phyloP scores from a whole-genome alignment of 2,797 vertebrate species.

The Microcaecilia unicolor region DNA sequence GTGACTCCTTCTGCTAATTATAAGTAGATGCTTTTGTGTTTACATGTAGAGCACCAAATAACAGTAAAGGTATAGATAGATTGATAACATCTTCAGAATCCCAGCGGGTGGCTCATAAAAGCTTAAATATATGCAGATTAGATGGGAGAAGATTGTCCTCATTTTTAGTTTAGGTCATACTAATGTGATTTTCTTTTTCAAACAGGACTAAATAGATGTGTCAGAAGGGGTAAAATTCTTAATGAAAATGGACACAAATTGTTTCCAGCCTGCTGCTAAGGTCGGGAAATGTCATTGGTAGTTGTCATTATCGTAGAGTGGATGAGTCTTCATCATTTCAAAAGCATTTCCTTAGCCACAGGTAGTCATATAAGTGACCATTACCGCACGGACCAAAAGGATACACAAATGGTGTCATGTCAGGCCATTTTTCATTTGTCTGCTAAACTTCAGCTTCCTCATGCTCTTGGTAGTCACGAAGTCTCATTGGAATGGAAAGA shows the following conservation, averaged over 20 bases:
- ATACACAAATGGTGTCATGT: conserved; percentile 56
- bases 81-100: conserved; percentile 74
- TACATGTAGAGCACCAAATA: conserved; percentile 55
- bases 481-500: too few species aligned
- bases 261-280: conserved; percentile 64
- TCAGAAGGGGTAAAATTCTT: conserved; percentile 72
- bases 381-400: conserved; percentile 54
- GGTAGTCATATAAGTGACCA: conserved; percentile 64
- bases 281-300: conserved; percentile 64
- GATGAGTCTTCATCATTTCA: conserved; percentile 70
- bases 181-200: conserved; percentile 60
- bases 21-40: conserved; percentile 52
- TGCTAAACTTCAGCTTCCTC: conserved; percentile 20
- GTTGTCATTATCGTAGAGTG: conserved; percentile 70
- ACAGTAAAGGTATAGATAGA: conserved; percentile 59
- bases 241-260: conserved; percentile 69
- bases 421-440: conserved; percentile 24
- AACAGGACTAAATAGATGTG: conserved; percentile 68
- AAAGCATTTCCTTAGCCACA: conserved; percentile 62
- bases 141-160: conserved; percentile 50
- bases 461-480: too few species aligned
- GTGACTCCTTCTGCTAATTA: conserved; percentile 57
- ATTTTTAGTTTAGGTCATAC: conserved; percentile 65
- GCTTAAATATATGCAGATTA: conserved; percentile 64
- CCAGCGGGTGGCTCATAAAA: conserved; percentile 74